phyloP scores from a whole-genome alignment of 2,797 vertebrate species.

The Buceros bicornis region DNA sequence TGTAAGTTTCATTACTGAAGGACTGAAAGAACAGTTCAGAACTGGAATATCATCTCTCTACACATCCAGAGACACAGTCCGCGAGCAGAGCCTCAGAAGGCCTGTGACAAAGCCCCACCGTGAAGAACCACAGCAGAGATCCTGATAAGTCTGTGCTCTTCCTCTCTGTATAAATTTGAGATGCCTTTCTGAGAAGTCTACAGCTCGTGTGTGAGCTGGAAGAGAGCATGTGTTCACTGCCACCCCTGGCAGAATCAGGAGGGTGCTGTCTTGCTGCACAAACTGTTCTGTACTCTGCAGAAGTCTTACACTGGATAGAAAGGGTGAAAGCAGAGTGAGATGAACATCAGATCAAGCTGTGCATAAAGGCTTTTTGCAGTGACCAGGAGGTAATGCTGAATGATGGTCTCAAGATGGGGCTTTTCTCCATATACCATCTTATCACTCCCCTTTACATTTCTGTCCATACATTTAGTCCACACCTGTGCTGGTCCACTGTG shows the following conservation, averaged over 20 bases:
- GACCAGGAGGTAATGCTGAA: background rate
- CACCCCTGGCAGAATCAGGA: background rate
- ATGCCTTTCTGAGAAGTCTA: background rate
- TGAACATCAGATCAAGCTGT: background rate
- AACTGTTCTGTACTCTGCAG: background rate
- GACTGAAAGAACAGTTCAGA: background rate
- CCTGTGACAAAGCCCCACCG: background rate
- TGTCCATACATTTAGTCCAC: background rate
- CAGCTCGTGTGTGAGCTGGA: rapidly evolving
- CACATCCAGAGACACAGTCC: background rate
- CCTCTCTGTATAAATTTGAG: background rate
- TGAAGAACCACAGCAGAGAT: background rate
- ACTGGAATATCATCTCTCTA: background rate
- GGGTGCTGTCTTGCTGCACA: background rate
- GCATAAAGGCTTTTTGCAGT: background rate
- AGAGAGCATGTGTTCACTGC: rapidly evolving
- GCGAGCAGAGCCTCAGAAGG: background rate
- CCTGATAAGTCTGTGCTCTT: background rate
- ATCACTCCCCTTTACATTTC: background rate
- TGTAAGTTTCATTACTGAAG: background rate
- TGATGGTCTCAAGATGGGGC: background rate
- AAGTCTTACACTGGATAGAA: background rate
- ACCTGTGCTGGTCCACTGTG: background rate
- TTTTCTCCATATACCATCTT: background rate
- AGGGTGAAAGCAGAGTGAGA: background rate